Conservation (phyloP, 2,113 vertebrate genomes). For the Oncorhynchus tshawytscha region DNA sequence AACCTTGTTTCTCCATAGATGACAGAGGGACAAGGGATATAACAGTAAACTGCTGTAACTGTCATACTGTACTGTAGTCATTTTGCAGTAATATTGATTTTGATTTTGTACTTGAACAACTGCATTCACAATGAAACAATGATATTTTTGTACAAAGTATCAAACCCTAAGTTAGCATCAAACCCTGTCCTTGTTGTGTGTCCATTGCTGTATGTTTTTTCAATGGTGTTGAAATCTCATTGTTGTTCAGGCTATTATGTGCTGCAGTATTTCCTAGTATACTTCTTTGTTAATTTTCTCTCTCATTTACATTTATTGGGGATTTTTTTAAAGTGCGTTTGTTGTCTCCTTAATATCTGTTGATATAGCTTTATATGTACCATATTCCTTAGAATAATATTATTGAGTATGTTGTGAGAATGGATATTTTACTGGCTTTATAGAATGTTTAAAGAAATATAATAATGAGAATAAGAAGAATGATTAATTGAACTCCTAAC, state of each 20-base stretch:
- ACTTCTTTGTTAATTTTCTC: constrained; percentile 75
- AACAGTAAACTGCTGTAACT: background rate
- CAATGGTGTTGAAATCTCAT: constrained; percentile 86
- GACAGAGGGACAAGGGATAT: too few species aligned
- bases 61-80: constrained; percentile 23
- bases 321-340: constrained; percentile 59
- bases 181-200: constrained; percentile 81
- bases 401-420: constrained; percentile 97
- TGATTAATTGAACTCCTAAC: constrained; percentile 85
- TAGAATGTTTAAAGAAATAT: constrained; percentile 91
- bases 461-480: constrained; percentile 72
- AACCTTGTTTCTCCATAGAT: background rate
- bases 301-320: constrained; percentile 77
- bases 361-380: constrained; percentile 86
- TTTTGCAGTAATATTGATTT: constrained; percentile 19
- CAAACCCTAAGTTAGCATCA: constrained; percentile 77
- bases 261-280: constrained; percentile 92
- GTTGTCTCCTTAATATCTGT: constrained; percentile 80
- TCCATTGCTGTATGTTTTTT: constrained; percentile 87
- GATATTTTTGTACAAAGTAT: constrained; percentile 59
- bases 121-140: constrained; percentile 28
- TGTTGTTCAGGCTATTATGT: constrained; percentile 87
- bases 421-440: constrained; percentile 98
- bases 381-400: constrained; percentile 92
- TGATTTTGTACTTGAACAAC: constrained; percentile 46